Evolutionary conservation across 2,797 vertebrate genomes (phyloP), one percentile per base, ranked within the genome.

Genomic region (Numenius phaeopus): DNA sequence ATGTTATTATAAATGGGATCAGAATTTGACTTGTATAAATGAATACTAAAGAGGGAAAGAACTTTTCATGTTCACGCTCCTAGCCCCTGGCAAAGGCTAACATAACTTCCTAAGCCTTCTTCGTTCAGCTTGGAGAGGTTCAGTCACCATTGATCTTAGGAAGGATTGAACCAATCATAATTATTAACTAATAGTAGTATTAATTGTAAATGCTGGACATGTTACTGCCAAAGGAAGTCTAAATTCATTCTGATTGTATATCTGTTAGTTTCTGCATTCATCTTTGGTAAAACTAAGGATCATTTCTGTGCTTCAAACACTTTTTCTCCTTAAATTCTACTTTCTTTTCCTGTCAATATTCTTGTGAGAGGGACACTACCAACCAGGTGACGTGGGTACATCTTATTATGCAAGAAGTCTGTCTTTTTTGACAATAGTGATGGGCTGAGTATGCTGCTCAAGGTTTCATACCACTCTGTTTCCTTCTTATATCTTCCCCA

Each of bases 11-110:
- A 90, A 94, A 97, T 96, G 78, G 59, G 64, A 96, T 92, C 93
- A 89, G 91, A 97, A 91, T 97, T 90, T 91, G 93, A 87, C 90
- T 93, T 86, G 70, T 91, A 86, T 89, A 89, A 93, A 89, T 96
- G 80, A 97, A 93, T 95, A 89, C 71, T 94, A 92, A 95, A 91
- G 69, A 91, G 75, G 47, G 73, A 76, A 89, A 92, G 58, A 84
- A 39, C 39, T 59, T 34, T 72, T 92, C 39, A 0, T 90, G 70
- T 89, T 96, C 70, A 70, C 29, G 32, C 54, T 94, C n/a, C 66
- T 76, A 90, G 61, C 83, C 93, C 57, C 80, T 92, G 80, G 72
- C 69, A 89, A 88, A 95, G 73, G 69, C 69, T 95, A 91, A 66
- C 79, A 93, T 88, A 85, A 61, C 84, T 95, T 90, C 65, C 58